A percentile compares a stretch with the other conserved stretches of the same genome.
These are phyloP conservation scores for Tethya wilhelma DNA, from an alignment of 37 sponge, comb jelly and placozoan genomes.

Conservation along the genomic window DNA sequence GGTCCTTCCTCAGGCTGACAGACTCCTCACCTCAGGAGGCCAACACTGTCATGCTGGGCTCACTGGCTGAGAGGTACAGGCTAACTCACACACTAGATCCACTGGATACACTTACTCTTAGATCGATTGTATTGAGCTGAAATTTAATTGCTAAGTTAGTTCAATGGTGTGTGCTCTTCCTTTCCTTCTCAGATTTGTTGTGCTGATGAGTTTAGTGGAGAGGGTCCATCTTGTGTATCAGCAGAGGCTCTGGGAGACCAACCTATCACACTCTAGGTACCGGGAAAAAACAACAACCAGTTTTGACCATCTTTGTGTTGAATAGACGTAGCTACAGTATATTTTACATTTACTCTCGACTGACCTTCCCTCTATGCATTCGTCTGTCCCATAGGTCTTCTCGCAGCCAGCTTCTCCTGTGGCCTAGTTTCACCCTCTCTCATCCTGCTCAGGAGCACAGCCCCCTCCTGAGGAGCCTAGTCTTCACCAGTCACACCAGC, in stretches of 20 bases:
- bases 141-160: too few relatives aligned
- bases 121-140: too few relatives aligned
- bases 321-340: not conserved
- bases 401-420: constrained; percentile 45
- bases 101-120: too few relatives aligned
- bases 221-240: constrained; percentile 37
- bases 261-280: constrained; percentile 20
- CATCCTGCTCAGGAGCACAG: constrained; percentile 35
- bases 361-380: not conserved
- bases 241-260: constrained; percentile 49
- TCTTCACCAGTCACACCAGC: constrained; percentile 60
- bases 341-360: not conserved
- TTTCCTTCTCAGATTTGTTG: constrained; percentile 28
- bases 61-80: constrained; percentile 35
- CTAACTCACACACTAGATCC: too few relatives aligned
- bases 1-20: constrained; percentile 59
- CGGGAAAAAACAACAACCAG: not conserved
- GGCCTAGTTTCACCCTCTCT: constrained; percentile 53
- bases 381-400: not conserved
- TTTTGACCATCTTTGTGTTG: not conserved
- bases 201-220: constrained; percentile 13
- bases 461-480: constrained; percentile 41
- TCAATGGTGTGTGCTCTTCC: not conserved
- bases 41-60: constrained; percentile 34
- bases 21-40: constrained; percentile 46